Evolutionary conservation across 2,113 vertebrate genomes (phyloP).

Genomic region (Tachycineta bicolor): DNA sequence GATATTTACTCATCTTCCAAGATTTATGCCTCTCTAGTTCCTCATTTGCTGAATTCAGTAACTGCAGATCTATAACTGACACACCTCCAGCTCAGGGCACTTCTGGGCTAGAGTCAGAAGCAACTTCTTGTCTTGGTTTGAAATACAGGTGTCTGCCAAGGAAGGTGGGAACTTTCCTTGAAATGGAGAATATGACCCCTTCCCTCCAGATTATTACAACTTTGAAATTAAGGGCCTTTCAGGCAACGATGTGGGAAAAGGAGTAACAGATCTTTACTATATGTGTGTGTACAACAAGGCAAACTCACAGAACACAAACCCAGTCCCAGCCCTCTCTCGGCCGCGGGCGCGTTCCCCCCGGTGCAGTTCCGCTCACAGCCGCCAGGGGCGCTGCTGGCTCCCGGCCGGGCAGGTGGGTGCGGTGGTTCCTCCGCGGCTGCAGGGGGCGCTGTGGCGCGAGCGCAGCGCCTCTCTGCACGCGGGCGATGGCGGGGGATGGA

Average conservation of each 20-base stretch:
- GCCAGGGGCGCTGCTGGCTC: too few species aligned
- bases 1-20: not conserved
- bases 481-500: not conserved
- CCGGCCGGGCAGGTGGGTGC: not conserved
- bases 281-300: not conserved
- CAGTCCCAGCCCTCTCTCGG: not conserved
- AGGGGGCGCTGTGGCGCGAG: not conserved
- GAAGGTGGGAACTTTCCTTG: not conserved
- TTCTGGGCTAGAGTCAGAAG: not conserved
- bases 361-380: not conserved
- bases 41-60: not conserved
- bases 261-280: not conserved
- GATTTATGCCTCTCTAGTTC: not conserved
- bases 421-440: not conserved
- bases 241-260: not conserved
- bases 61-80: not conserved
- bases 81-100: not conserved
- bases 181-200: not conserved
- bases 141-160: not conserved
- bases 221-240: not conserved
- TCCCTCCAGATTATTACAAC: not conserved
- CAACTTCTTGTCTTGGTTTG: not conserved
- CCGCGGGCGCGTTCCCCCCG: not conserved
- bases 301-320: not conserved
- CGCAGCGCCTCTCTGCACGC: not conserved